Evolutionary conservation across 2,113 vertebrate genomes (phyloP), one percentile per base, ranked within the genome.

Genomic region (Sinocyclocheilus rhinocerous): DNA sequence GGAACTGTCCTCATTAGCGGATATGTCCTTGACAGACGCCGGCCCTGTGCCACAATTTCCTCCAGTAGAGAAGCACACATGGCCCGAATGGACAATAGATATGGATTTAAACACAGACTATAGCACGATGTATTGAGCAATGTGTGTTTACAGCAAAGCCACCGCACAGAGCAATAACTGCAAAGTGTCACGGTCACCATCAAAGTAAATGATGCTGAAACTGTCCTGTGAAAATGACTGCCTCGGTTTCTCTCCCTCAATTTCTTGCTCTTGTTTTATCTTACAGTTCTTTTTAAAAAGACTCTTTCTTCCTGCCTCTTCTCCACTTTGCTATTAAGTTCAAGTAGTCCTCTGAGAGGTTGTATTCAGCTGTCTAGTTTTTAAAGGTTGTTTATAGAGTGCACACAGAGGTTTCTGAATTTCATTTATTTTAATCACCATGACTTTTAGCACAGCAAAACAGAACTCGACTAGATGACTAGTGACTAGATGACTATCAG

Each of bases 1-100:
- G 83, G 29, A 84, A 76, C 36, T 76, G 77, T 81, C 69, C 86
- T 84, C 86, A 79, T 84, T 84, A 84, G 59, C 10, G 18, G 26
- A 45, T 33, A 9, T 29, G 83, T 85, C 77, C 87, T 88, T 88
- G 83, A 75, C 83, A 75, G n/a, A 72, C 10, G 15, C 69, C 18
- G 26, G 65, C 24, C 24, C 57, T 36, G n/a, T 55, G 82, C 69
- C 67, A 73, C 52, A 57, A 3, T 81, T 70, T 73, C n/a, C 52
- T 73, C 8, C 1, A 42, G 45, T 42, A 59, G 29, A 73, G 52
- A 84, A 50, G 39, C 22, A 20, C 63, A 69, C 8, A 52, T 36
- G 45, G 50, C 48, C 29, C 10, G 3, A 39, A 9, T 39, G 29
- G 26, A 84, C 65, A 9, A 24, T 70, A 55, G 45, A 65, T 81